Conservation (phyloP, 2,888 invertebrate species). For the Serrognathus titanus region DNA sequence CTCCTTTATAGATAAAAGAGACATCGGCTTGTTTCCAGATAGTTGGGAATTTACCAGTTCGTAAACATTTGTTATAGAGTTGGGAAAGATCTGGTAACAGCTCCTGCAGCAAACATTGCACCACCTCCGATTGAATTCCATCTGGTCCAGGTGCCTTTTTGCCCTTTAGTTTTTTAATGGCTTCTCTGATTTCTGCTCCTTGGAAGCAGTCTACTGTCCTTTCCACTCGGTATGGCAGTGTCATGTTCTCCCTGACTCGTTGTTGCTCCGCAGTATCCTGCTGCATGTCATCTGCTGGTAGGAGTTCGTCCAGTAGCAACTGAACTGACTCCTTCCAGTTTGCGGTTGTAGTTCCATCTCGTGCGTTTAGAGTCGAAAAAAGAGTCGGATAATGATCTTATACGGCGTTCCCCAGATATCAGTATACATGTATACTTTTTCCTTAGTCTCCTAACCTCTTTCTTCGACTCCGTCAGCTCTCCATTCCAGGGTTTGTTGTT, state of each 20-base stretch:
- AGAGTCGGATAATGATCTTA: conserved; percentile 4
- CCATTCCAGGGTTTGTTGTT: background rate
- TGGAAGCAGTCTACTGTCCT: background rate
- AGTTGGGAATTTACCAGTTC: conserved; percentile 7
- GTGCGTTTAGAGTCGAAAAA: background rate
- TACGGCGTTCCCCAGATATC: conserved; percentile 6
- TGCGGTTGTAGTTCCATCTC: conserved; percentile 2
- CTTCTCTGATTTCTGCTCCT: background rate
- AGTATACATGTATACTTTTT: background rate
- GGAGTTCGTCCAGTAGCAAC: conserved; percentile 5
- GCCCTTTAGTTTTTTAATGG: background rate
- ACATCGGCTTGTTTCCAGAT: conserved; percentile 15
- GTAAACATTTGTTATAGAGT: conserved; percentile 18
- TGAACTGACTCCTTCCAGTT: conserved; percentile 13
- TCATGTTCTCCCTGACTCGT: background rate
- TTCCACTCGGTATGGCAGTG: background rate
- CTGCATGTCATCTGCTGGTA: conserved; percentile 12
- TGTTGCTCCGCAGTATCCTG: background rate
- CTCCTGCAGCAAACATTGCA: background rate
- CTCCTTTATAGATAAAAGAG: conserved; percentile 8
- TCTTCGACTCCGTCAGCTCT: background rate
- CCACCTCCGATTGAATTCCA: conserved; percentile 5
- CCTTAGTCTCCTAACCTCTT: background rate
- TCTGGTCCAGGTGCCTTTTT: conserved; percentile 13
- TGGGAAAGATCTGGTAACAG: background rate